Conservation (phyloP, 2,797 vertebrate genomes). For the Gypaetus barbatus region DNA sequence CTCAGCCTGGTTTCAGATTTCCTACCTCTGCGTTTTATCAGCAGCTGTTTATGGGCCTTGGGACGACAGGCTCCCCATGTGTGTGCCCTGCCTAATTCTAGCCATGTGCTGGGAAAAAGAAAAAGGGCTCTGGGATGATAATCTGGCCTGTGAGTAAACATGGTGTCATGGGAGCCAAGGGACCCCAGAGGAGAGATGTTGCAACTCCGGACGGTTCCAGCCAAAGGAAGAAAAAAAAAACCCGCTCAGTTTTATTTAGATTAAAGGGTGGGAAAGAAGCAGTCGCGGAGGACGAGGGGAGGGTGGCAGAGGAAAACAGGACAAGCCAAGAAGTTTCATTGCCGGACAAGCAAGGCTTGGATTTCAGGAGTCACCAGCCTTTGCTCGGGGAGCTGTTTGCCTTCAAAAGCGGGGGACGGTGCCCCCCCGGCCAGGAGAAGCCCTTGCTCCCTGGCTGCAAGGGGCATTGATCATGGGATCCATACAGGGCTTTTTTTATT, state of each 20-base stretch:
- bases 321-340: neutral
- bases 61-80: slow-evolving; percentile 16
- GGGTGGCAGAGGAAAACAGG: slow-evolving; percentile 29
- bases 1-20: slow-evolving; percentile 49
- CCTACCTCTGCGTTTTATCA: slow-evolving; percentile 62
- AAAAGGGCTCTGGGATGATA: slow-evolving; percentile 64
- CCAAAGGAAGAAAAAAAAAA: slow-evolving; percentile 31
- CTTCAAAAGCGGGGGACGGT: neutral
- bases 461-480: neutral
- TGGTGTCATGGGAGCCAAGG: slow-evolving; percentile 78
- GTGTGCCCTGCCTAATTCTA: slow-evolving; percentile 41
- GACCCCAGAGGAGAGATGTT: slow-evolving; percentile 77
- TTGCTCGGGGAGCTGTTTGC: neutral
- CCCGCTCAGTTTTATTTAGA: slow-evolving; percentile 76
- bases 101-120: slow-evolving; percentile 65
- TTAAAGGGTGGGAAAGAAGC: slow-evolving; percentile 77
- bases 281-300: slow-evolving; percentile 19
- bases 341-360: neutral
- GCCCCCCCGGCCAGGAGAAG: neutral
- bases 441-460: neutral
- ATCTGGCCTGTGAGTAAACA: slow-evolving; percentile 72
- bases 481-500: neutral
- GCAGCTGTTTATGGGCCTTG: slow-evolving; percentile 38
- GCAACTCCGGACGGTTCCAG: slow-evolving; percentile 70
- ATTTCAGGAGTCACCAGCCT: slow-evolving; percentile 5